A percentile compares a stretch with the other conserved stretches of the same genome.
Evolutionary conservation across 1,140 invertebrate genomes (phyloP).

Genomic region (Drosophila tristis): DNA sequence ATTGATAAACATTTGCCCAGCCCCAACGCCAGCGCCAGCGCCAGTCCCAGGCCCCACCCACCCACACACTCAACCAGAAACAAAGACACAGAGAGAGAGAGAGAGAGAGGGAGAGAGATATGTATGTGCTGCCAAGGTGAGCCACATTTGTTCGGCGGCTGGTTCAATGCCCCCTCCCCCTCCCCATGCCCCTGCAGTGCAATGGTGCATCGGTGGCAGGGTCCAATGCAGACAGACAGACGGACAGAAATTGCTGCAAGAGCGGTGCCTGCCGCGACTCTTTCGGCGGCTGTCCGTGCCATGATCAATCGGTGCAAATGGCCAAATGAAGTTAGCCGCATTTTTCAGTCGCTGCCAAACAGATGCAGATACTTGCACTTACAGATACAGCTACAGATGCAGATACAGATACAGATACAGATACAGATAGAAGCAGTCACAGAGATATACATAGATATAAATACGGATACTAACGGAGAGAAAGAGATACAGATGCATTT

Average conservation of each 20-base stretch:
- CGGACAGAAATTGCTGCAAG: constrained; percentile 5
- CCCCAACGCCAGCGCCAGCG: constrained; percentile 50
- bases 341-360: constrained; percentile 42
- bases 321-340: constrained; percentile 65
- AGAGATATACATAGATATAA: constrained; percentile 26
- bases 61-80: constrained; percentile 14
- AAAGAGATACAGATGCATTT: neutral
- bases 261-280: constrained; percentile 11
- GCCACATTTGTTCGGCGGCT: constrained; percentile 61
- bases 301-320: constrained; percentile 50
- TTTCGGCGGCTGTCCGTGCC: constrained; percentile 49
- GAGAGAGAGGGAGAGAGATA: constrained; percentile 5
- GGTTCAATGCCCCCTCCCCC: constrained; percentile 56
- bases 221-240: constrained; percentile 1
- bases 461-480: constrained; percentile 47
- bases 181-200: neutral
- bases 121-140: constrained; percentile 67
- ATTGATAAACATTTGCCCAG: constrained; percentile 67
- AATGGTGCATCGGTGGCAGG: constrained; percentile 19
- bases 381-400: constrained; percentile 25
- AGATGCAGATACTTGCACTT: constrained; percentile 44
- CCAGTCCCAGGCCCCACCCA: constrained; percentile 23
- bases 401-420: constrained; percentile 16
- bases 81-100: neutral
- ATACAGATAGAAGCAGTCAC: neutral